These are phyloP conservation scores for Ophioderma brevispina DNA, from an alignment of 35 echinoderm and acorn worm genomes.

Conservation along the genomic window DNA sequence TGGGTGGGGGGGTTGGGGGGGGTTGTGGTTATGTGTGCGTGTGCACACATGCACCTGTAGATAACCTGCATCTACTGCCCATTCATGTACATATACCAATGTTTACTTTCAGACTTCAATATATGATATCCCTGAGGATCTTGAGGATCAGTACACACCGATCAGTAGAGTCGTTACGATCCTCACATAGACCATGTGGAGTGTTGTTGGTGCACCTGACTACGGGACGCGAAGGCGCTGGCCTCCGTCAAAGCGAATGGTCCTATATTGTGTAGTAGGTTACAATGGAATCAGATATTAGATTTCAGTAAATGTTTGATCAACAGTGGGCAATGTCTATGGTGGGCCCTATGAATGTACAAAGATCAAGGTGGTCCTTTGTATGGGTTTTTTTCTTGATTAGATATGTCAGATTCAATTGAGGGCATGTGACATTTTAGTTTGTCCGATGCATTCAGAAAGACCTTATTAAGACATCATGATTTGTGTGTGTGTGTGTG, in stretches of 20 bases:
- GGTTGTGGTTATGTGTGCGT: too few relatives aligned
- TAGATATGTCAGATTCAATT: too few relatives aligned
- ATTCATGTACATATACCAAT: too few relatives aligned
- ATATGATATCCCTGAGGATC: conserved; percentile 76
- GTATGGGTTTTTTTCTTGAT: too few relatives aligned
- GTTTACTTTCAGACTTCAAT: conserved; percentile 40
- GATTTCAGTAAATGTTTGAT: conserved; percentile 68
- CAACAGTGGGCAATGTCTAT: conserved; percentile 46
- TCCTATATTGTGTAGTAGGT: conserved; percentile 67
- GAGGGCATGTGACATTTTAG: too few relatives aligned
- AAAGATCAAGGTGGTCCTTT: conserved; percentile 52
- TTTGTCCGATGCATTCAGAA: too few relatives aligned
- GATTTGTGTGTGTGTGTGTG: too few relatives aligned
- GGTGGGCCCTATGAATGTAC: conserved; percentile 50
- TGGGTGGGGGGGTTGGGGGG: too few relatives aligned
- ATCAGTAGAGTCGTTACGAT: conserved; percentile 66
- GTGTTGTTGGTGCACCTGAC: conserved; percentile 49
- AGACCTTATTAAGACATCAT: too few relatives aligned
- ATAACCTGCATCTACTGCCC: too few relatives aligned
- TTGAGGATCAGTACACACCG: conserved; percentile 46
- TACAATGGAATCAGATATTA: conserved; percentile 56
- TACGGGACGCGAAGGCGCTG: conserved; percentile 70
- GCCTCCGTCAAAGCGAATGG: conserved; percentile 50
- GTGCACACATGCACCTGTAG: too few relatives aligned
- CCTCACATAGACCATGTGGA: conserved; percentile 75